Evolutionary conservation across 2,113 vertebrate genomes (phyloP).

Genomic region (Craseonycteris thonglongyai): DNA sequence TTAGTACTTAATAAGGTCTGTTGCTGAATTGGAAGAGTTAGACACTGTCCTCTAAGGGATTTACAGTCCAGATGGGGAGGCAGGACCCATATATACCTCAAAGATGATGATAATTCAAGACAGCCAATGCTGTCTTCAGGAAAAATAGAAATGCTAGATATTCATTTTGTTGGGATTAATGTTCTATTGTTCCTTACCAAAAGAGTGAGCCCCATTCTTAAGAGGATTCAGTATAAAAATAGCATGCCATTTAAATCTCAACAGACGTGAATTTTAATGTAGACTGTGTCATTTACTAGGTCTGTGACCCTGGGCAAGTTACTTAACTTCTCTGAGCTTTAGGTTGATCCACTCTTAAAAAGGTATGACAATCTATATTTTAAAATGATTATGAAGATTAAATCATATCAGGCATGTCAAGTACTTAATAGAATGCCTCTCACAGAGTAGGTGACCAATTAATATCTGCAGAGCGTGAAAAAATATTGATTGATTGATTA

Average conservation of each 20-base stretch:
- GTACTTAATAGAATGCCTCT: neutral
- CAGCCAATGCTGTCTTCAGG: neutral
- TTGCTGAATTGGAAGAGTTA: neutral
- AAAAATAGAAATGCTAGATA: neutral
- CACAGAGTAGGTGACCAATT: neutral
- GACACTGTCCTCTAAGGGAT: neutral
- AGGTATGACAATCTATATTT: neutral
- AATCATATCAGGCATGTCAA: neutral
- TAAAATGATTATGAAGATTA: neutral
- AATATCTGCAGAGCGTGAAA: neutral
- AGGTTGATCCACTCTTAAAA: neutral
- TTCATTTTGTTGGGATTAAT: neutral
- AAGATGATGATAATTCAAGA: neutral
- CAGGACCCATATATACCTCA: neutral
- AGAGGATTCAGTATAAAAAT: neutral
- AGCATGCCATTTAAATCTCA: neutral
- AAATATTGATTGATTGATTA: neutral
- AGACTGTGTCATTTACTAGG: neutral
- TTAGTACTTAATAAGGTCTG: neutral
- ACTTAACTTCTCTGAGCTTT: neutral
- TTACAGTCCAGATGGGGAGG: neutral
- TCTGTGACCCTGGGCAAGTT: neutral
- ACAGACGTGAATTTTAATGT: neutral
- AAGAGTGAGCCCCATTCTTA: neutral
- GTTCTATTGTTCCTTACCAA: neutral